These are phyloP conservation scores for Cryptotis parvus DNA, from an alignment of 2,113 vertebrate species.

Conservation along the genomic window DNA sequence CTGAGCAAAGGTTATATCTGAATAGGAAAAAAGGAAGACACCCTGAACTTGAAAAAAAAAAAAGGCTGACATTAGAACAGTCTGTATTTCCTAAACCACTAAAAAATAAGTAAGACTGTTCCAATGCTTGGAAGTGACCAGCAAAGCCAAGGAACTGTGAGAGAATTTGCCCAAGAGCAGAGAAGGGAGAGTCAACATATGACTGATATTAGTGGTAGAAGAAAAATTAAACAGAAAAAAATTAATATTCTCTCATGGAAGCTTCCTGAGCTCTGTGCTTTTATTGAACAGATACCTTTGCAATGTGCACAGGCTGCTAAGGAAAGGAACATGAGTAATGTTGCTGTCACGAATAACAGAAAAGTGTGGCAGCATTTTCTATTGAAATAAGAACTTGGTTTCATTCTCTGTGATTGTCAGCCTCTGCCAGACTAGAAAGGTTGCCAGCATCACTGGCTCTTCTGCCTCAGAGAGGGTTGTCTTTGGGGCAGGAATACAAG, in stretches of 20 bases:
- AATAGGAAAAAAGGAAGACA: not conserved
- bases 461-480: not conserved
- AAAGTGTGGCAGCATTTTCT: not conserved
- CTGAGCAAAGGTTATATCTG: not conserved
- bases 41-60: not conserved
- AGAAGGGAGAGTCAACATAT: not conserved
- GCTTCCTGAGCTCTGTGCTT: not conserved
- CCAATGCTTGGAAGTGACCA: not conserved
- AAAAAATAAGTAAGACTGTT: not conserved
- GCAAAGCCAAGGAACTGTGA: not conserved
- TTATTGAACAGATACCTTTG: not conserved
- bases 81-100: constrained; percentile 26
- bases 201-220: not conserved
- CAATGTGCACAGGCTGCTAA: not conserved
- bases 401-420: not conserved
- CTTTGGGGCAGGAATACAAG: not conserved
- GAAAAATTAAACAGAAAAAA: not conserved
- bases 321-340: not conserved
- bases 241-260: not conserved
- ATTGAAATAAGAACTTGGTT: not conserved
- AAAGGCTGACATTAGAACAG: not conserved
- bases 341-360: not conserved
- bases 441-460: not conserved
- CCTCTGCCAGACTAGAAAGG: not conserved
- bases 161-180: not conserved